Conservation (phyloP, 2,888 invertebrate species). For the Nomada flava region DNA sequence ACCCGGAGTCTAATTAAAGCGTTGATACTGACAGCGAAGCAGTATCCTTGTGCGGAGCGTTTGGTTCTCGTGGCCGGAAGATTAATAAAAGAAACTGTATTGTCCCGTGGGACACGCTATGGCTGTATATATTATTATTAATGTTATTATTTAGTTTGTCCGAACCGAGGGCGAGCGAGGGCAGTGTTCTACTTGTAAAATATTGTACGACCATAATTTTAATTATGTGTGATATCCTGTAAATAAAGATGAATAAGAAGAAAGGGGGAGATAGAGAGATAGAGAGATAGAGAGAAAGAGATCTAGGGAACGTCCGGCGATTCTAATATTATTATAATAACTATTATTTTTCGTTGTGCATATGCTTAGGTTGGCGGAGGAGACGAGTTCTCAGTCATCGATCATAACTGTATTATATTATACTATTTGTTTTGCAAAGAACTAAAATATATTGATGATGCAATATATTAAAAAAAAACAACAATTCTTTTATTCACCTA, state of each 20-base stretch:
- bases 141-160: constrained; percentile 5
- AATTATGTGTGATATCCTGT: constrained; percentile 82
- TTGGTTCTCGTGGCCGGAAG: neutral
- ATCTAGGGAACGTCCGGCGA: constrained; percentile 54
- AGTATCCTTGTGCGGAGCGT: neutral
- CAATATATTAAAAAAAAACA: constrained; percentile 63
- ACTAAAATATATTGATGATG: constrained; percentile 80
- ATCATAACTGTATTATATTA: constrained; percentile 77
- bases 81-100: neutral
- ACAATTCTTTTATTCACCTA: constrained; percentile 39
- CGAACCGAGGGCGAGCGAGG: neutral
- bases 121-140: constrained; percentile 20
- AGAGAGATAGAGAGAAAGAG: constrained; percentile 34
- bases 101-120: neutral
- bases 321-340: constrained; percentile 77
- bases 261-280: constrained; percentile 8
- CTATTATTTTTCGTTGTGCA: constrained; percentile 77
- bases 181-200: constrained; percentile 70
- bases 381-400: constrained; percentile 54
- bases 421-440: constrained; percentile 80
- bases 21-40: neutral
- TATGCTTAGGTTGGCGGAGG: constrained; percentile 74
- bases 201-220: constrained; percentile 74
- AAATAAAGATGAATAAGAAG: constrained; percentile 70
- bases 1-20: constrained; percentile 33